Base-by-base conservation (phyloP, 2,888 invertebrate species). In the Notocelia uddmanniana region DNA sequence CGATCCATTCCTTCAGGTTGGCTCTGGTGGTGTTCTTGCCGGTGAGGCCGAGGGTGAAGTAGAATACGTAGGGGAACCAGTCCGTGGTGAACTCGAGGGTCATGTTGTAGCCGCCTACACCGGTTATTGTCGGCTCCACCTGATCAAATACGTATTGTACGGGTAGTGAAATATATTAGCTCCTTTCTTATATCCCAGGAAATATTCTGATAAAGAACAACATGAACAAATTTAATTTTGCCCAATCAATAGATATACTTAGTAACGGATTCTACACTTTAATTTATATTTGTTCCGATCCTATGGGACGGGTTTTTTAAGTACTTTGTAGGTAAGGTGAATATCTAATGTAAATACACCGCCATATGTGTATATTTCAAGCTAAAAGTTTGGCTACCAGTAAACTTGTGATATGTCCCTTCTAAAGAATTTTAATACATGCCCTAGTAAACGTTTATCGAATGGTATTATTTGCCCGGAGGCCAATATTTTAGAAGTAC, bases 71-170 rank as follows among this genome's bases (percentile, higher is more conserved):
- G 0, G 92, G 92, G 60, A 91, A 90, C 89, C 88, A 89, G 0
- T 85, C 79, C 0, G 87, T 85, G 23, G 63, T 69, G 58, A 92
- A 87, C 3, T 75, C 57, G 0, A 92, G 10, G 2, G 85, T 84
- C 48, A 91, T 81, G 74, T 92, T 92, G 80, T 87, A 91, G 3
- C 89, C 86, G 0, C 91, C 90, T 0, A 92, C 81, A 18, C 92
- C 92, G 0, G 77, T 67, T 9, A 92, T 81, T 0, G 21, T 1
- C 0, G 92, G 92, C 0, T 26, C 11, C n/a, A 64, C 64, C 64
- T 64, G 21, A n/a, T 45, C 8, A 45, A 45, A 45, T n/a, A 6
- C 6, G n/a, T 41, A 41, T 41, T 41, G 15, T 41, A 41, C 15
- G 15, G 15, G 15, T 41, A 15, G 41, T 41, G 15, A 41, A 41